Base-by-base conservation (phyloP, 2,888 invertebrate genomes). In the Yponomeuta malinellus region DNA sequence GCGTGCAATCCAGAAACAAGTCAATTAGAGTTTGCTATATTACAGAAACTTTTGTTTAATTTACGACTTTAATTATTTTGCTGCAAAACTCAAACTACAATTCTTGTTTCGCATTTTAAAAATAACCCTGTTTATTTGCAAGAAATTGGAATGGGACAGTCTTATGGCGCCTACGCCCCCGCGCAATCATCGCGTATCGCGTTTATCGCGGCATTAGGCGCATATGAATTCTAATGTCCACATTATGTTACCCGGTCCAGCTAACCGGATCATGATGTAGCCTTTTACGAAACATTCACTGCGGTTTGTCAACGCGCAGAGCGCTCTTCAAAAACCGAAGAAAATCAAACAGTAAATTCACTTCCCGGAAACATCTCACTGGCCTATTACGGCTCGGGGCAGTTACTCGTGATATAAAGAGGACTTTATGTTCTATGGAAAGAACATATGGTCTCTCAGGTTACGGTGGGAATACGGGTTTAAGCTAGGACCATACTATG, bases 371-470 rank as follows among this genome's bases (percentile, higher is more conserved):
- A 79, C 77, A 77, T 72, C 71, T 69, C 71, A 72, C 73, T 72
- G 74, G 72, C 72, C 73, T 74, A 74, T 78, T 76, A 74, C 76
- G 74, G 75, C 75, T 76, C 75, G 75, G 75, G 77, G 75, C 75
- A 76, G 79, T 75, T 81, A 81, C 82, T 81, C 80, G 77, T 83
- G 5, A 80, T 83, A 82, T 83, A 82, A 82, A 81, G 82, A 83
- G 84, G 82, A 81, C 82, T 70, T 80, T 82, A 80, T 83, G 82
- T 75, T 75, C 75, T 83, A 83, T 84, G 84, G 80, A 81, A 86
- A 85, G 83, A 83, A 80, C 79, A 82, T 86, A 86, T 84, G 73
- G 63, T 73, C 52, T 78, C 81, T 81, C 72, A 76, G 75, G 76
- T 77, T 73, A 74, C 63, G 68, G 3, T 59, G 52, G 15, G 52